These are phyloP conservation scores for Hippopotamus amphibius DNA, from an alignment of 2,113 vertebrate species.

Conservation along the genomic window DNA sequence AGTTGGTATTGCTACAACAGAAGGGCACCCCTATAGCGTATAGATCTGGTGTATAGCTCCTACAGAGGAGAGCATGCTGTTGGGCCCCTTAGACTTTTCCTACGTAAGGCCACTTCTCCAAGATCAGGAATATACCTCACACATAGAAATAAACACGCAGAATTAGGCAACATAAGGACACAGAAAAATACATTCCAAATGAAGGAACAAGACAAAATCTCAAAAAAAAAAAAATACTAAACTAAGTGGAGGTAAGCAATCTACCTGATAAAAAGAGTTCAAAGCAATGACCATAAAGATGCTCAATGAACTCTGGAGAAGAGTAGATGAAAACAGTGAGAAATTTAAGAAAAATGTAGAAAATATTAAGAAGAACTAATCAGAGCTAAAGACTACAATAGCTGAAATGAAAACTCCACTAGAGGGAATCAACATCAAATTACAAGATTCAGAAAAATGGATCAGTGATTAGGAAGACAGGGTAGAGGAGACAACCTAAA, in stretches of 20 bases:
- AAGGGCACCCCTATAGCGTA: neutral
- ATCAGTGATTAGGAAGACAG: neutral
- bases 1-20: neutral
- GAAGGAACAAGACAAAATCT: neutral
- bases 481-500: neutral
- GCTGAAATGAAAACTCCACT: neutral
- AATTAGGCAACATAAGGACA: neutral
- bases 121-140: neutral
- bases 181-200: neutral
- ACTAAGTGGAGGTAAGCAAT: neutral
- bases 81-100: neutral
- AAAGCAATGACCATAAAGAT: neutral
- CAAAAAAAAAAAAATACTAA: neutral
- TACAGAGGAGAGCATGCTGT: neutral
- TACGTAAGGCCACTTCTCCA: neutral
- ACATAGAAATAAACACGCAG: neutral
- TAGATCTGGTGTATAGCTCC: neutral
- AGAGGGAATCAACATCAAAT: neutral
- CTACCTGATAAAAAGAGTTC: neutral
- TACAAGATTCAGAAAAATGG: neutral
- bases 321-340: neutral
- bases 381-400: neutral
- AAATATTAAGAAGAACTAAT: neutral
- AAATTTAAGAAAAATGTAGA: neutral
- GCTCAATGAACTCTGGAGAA: neutral